These are phyloP conservation scores for Lepus townsendii DNA, from an alignment of 2,797 vertebrate species.

Conservation along the genomic window DNA sequence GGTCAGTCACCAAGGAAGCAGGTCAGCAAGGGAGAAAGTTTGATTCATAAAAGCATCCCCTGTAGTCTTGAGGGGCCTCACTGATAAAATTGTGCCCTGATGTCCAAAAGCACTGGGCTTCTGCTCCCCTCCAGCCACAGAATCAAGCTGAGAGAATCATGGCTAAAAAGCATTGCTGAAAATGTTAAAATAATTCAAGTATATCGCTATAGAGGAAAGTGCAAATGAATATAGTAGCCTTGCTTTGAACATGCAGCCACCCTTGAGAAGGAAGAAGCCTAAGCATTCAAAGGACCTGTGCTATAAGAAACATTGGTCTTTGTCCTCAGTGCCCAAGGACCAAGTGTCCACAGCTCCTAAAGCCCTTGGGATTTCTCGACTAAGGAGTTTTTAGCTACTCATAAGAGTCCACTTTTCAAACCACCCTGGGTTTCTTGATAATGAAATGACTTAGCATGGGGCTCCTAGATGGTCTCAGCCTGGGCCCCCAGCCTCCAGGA, in stretches of 20 bases:
- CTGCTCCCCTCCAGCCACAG: slow-evolving; percentile 28
- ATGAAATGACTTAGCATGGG: background rate
- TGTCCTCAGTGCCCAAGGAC: background rate
- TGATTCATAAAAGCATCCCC: slow-evolving; percentile 40
- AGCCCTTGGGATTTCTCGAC: background rate
- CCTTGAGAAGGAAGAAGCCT: background rate
- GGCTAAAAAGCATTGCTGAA: background rate
- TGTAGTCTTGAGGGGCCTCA: background rate
- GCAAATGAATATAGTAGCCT: background rate
- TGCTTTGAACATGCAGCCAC: background rate
- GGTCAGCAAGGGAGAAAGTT: background rate
- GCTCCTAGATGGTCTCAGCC: background rate
- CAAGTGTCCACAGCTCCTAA: background rate
- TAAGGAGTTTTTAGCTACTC: too few species aligned
- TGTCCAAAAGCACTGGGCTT: background rate
- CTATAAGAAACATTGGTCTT: background rate
- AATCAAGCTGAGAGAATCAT: slow-evolving; percentile 5
- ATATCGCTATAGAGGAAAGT: background rate
- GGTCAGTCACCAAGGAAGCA: background rate
- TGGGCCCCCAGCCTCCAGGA: background rate
- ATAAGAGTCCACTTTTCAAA: too few species aligned
- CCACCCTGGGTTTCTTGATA: background rate
- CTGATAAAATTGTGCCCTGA: slow-evolving; percentile 26
- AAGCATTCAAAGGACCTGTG: background rate
- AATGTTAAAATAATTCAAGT: background rate